Percentiles rank a stretch among this genome's conserved stretches.
phyloP scores from a whole-genome alignment of 2,888 invertebrate genomes.

The Euplexia lucipara region DNA sequence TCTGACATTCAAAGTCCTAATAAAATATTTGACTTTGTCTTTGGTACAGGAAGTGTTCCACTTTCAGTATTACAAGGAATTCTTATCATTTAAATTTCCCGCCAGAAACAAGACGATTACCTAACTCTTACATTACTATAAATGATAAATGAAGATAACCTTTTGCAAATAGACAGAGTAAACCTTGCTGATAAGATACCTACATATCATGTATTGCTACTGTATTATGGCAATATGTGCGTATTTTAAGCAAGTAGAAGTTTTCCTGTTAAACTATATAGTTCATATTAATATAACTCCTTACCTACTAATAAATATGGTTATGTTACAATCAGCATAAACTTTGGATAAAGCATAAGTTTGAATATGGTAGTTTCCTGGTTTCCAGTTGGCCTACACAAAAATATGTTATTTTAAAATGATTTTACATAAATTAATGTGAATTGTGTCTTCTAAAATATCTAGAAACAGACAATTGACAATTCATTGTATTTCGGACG shows the following conservation, averaged over 20 bases:
- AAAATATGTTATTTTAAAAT: constrained; percentile 31
- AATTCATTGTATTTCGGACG: constrained; percentile 29
- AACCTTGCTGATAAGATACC: constrained; percentile 42
- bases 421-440: constrained; percentile 34
- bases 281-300: no score
- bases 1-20: no score
- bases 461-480: constrained; percentile 47
- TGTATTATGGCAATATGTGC: not conserved
- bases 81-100: constrained; percentile 11
- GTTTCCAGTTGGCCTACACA: constrained; percentile 5
- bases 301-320: no score
- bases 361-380: not conserved
- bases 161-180: constrained; percentile 13
- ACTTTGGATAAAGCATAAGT: no score
- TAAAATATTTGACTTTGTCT: no score
- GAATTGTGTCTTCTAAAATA: constrained; percentile 40
- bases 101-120: constrained; percentile 10
- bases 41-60: no score
- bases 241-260: not conserved
- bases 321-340: no score
- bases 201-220: not conserved
- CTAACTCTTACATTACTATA: constrained; percentile 3
- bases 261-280: constrained; percentile 13
- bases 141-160: constrained; percentile 39
- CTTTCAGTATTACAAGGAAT: not conserved